Conservation (phyloP, 2,888 invertebrate genomes). For the Norana najaformis region DNA sequence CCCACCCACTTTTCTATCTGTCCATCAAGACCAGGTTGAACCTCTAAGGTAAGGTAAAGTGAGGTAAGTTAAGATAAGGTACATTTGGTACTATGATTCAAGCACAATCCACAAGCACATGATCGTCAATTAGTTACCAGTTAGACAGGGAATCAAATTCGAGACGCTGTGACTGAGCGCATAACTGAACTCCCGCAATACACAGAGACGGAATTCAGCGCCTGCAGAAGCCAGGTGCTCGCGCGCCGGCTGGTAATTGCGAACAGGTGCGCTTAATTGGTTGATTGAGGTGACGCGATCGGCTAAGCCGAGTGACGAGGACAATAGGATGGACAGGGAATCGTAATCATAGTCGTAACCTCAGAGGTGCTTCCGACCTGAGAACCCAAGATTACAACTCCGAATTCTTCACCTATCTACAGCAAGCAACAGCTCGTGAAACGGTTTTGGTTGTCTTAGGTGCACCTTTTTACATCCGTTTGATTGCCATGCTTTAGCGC, state of each 20-base stretch:
- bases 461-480: too few relatives aligned
- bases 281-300: neutral
- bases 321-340: neutral
- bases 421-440: neutral
- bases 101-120: neutral
- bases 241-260: neutral
- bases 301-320: neutral
- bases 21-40: neutral
- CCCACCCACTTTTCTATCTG: neutral
- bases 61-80: neutral
- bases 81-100: too few relatives aligned
- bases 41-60: neutral
- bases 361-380: neutral
- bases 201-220: neutral
- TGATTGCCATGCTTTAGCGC: neutral
- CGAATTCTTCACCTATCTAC: neutral
- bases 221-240: neutral
- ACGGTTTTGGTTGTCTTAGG: neutral
- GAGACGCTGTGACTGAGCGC: neutral
- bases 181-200: neutral
- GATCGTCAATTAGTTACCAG: neutral
- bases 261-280: neutral
- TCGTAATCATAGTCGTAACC: neutral
- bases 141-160: neutral
- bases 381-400: neutral